phyloP scores from a whole-genome alignment of 2,113 vertebrate species.

The Syngnathus floridae region DNA sequence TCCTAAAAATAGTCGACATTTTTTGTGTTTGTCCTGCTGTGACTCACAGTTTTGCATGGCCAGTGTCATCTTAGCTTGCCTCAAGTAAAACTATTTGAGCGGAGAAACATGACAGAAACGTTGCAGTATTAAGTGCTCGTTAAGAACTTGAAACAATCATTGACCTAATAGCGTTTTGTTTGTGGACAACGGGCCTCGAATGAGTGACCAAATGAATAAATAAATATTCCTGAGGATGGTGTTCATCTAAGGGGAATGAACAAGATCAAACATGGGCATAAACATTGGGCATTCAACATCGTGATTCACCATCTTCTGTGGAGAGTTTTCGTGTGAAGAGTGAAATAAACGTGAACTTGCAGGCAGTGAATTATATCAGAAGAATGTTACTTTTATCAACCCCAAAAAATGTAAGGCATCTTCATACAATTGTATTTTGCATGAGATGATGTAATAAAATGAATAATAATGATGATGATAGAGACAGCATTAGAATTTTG shows the following conservation, averaged over 20 bases:
- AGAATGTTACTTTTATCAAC: too few relatives aligned
- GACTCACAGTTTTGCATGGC: conserved; percentile 43
- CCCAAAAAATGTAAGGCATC: neutral
- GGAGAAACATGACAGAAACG: neutral
- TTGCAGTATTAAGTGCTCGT: neutral
- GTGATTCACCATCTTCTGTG: too few relatives aligned
- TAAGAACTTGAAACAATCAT: neutral
- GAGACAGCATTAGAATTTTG: neutral
- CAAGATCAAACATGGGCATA: neutral
- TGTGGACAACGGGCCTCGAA: neutral
- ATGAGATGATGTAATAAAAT: neutral
- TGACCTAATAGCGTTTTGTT: neutral
- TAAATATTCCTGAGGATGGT: neutral
- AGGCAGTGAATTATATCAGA: too few relatives aligned
- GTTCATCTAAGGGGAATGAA: neutral
- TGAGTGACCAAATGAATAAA: neutral
- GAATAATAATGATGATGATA: neutral
- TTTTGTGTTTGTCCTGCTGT: conserved; percentile 38
- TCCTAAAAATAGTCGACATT: conserved; percentile 56
- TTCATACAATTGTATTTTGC: neutral
- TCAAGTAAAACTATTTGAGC: conserved; percentile 12
- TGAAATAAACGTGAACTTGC: too few relatives aligned
- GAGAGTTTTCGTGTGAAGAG: too few relatives aligned
- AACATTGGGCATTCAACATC: neutral
- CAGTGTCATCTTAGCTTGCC: conserved; percentile 37